phyloP scores from a whole-genome alignment of 2,888 invertebrate species.

The Cantharis lateralis region DNA sequence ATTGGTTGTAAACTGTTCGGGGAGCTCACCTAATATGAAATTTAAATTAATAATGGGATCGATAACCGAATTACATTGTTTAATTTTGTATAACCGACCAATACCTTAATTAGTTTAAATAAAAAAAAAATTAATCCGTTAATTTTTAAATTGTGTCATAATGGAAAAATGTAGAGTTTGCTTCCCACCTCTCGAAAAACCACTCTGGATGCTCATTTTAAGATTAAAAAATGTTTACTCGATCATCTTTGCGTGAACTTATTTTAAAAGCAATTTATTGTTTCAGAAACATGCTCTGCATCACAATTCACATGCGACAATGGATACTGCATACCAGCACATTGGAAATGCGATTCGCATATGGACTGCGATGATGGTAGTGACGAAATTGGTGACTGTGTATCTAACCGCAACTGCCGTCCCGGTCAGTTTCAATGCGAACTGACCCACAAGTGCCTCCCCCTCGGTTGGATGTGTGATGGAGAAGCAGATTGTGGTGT shows the following conservation, averaged over 20 bases:
- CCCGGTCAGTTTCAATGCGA: conserved; percentile 77
- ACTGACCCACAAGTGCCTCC: conserved; percentile 72
- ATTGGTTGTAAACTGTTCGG: neutral
- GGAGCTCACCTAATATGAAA: neutral
- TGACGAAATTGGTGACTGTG: conserved; percentile 65
- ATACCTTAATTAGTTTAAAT: too few species aligned
- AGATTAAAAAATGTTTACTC: too few species aligned
- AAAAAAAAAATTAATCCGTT: too few species aligned
- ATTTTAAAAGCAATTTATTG: too few species aligned
- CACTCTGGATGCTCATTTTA: too few species aligned
- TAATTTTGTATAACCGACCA: too few species aligned
- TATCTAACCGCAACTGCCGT: conserved; percentile 59
- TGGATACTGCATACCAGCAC: conserved; percentile 65
- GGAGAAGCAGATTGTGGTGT: conserved; percentile 77
- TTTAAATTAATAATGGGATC: neutral
- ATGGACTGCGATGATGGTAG: conserved; percentile 68
- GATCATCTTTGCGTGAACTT: too few species aligned
- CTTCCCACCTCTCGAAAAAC: too few species aligned
- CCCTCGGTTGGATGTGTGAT: conserved; percentile 78
- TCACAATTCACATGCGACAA: conserved; percentile 64
- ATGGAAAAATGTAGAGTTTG: too few species aligned
- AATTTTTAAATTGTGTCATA: too few species aligned
- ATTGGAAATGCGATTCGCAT: conserved; percentile 68
- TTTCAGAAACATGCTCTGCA: conserved; percentile 47
- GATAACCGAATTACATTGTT: neutral